Evolutionary conservation across 2,888 invertebrate species (phyloP), one percentile per base, ranked within the genome.

Genomic region (Oxycera nigricornis): DNA sequence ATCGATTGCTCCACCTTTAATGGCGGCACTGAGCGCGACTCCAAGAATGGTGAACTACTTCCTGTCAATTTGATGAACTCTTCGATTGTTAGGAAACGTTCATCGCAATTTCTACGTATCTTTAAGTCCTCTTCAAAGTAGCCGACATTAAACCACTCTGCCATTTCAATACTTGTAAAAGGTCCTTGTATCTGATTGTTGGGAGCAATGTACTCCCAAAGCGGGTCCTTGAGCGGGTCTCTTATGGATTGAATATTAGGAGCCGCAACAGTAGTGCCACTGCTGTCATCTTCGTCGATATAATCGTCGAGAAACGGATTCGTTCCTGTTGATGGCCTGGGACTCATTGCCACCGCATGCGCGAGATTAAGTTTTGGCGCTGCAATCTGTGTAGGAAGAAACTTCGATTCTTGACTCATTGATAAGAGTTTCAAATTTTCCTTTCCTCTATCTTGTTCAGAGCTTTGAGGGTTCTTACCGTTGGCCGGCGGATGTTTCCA

Each of bases 41-140:
- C 39, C 41, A 65, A 65, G 41, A 65, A 65, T 30, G 65, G 65
- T 9, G 65, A 39, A 20, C 65, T 65, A 26, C 65, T 65, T 24
- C 39, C 41, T 3, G 65, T 65, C 6, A 65, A 20, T 14, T 41
- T 20, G 9, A 24, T 11, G 4, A 65, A 65, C 41, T 65, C 65
- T 9, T 39, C 65, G 20, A 65, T 65, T 1, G 24, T 35, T 20
- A 30, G 14, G 24, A 22, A 65, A 22, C 65, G 65, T 65, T 65
- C 24, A 39, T 65, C 65, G 41, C 39, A 65, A 24, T 41, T 39
- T 24, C 65, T 17, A 24, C 65, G 65, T 11, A 65, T 30, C 24
- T 41, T n/a, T 14, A 65, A n/a, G 1, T 39, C 2, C 11, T 65
- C 41, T 2, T 65, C 26, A 39, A 65, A 65, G 22, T 65, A 65